A percentile compares a stretch with the other conserved stretches of the same genome.
phyloP scores from a whole-genome alignment of 2,113 vertebrate species.

The Larimichthys crocea region DNA sequence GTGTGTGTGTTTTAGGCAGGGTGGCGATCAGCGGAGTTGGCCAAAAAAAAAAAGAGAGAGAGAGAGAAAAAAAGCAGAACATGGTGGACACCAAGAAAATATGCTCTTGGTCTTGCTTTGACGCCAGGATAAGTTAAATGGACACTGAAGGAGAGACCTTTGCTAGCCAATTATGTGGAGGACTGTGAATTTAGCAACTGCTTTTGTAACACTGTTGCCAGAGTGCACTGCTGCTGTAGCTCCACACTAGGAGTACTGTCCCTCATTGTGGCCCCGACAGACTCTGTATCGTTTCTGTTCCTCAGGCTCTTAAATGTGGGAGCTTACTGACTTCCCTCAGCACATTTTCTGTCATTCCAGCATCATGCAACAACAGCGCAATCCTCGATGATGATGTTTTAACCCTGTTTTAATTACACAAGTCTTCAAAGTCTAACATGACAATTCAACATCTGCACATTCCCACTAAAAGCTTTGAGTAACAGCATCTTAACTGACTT shows the following conservation, averaged over 20 bases:
- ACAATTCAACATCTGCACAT: constrained; percentile 46
- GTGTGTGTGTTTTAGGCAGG: constrained; percentile 6
- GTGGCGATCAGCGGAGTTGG: constrained; percentile 3
- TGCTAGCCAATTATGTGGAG: constrained; percentile 38
- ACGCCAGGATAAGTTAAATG: constrained; percentile 28
- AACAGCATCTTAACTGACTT: constrained; percentile 4
- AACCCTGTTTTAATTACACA: constrained; percentile 14
- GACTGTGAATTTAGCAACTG: constrained; percentile 48
- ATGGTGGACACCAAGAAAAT: constrained; percentile 14
- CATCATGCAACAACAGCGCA: constrained; percentile 25
- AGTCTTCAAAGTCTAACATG: constrained; percentile 29
- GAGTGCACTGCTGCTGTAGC: constrained; percentile 60
- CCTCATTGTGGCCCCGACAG: constrained; percentile 17
- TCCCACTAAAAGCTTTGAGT: constrained; percentile 51
- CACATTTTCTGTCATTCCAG: constrained; percentile 48
- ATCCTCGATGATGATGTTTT: constrained; percentile 32
- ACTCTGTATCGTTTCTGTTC: constrained; percentile 31
- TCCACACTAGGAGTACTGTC: constrained; percentile 34
- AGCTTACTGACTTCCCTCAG: constrained; percentile 30
- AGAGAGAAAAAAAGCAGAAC: constrained; percentile 1
- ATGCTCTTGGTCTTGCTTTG: constrained; percentile 28
- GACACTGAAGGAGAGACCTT: constrained; percentile 28
- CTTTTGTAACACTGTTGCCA: constrained; percentile 61
- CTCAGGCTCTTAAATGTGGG: constrained; percentile 18
- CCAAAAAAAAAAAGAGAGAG: background rate